Conservation (phyloP, 2,797 vertebrate genomes). For the Oophaga sylvatica region DNA sequence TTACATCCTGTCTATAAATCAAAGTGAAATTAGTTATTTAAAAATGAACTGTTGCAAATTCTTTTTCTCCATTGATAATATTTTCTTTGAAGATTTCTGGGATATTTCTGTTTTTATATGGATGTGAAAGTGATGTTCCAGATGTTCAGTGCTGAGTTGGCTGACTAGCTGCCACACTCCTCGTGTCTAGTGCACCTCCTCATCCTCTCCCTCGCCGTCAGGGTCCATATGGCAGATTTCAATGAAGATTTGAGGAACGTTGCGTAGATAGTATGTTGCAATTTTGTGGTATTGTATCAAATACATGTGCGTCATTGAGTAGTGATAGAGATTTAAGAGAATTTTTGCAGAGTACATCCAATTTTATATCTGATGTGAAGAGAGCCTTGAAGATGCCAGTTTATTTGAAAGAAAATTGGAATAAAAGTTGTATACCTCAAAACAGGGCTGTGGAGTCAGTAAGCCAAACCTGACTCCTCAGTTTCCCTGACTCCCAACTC, state of each 20-base stretch:
- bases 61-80: too few relatives aligned
- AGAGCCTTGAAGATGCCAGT: not conserved
- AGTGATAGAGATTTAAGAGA: not conserved
- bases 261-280: not conserved
- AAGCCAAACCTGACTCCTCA: too few relatives aligned
- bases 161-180: not conserved
- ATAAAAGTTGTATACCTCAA: not conserved
- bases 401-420: not conserved
- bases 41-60: too few relatives aligned
- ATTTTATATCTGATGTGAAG: not conserved
- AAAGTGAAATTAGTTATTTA: too few relatives aligned
- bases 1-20: not conserved
- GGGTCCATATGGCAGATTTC: not conserved
- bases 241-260: not conserved
- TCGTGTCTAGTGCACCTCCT: not conserved
- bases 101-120: not conserved
- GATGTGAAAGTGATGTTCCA: constrained; percentile 20
- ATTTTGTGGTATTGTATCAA: not conserved
- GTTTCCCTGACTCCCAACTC: too few relatives aligned
- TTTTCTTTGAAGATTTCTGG: not conserved
- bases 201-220: not conserved
- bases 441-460: too few relatives aligned
- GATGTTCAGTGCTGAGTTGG: constrained; percentile 38
- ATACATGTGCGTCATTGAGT: not conserved
- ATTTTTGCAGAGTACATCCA: not conserved